These are phyloP conservation scores for Halocaridina rubra DNA, from an alignment of 2,888 invertebrate genomes.

Conservation along the genomic window DNA sequence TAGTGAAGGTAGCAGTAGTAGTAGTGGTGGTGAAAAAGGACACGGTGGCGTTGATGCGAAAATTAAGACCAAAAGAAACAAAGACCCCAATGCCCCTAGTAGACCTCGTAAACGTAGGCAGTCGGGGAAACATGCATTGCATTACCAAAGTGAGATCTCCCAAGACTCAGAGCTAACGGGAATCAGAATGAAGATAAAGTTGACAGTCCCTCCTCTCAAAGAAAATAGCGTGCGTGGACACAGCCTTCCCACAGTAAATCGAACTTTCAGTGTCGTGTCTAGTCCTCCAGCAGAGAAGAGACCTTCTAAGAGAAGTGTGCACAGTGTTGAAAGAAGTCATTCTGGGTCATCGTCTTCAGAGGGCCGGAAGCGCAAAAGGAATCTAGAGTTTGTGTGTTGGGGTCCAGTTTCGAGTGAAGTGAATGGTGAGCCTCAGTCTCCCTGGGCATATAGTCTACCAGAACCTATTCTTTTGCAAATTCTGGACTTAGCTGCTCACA, in stretches of 20 bases:
- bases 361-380: conserved; percentile 29
- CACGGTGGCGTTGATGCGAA: conserved; percentile 8
- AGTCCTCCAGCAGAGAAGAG: conserved; percentile 48
- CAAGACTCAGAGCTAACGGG: conserved; percentile 58
- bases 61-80: conserved; percentile 36
- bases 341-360: conserved; percentile 26
- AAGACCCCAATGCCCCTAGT: conserved; percentile 42
- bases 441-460: conserved; percentile 50
- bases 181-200: conserved; percentile 62
- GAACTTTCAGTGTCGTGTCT: conserved; percentile 41
- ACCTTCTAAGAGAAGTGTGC: conserved; percentile 41
- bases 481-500: conserved; percentile 18
- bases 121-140: conserved; percentile 26
- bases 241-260: conserved; percentile 27
- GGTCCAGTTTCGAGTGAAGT: conserved; percentile 54
- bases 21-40: neutral
- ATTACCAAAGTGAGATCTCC: conserved; percentile 63
- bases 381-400: conserved; percentile 48
- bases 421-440: conserved; percentile 58
- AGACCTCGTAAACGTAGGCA: conserved; percentile 52
- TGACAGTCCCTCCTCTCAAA: conserved; percentile 40
- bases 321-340: conserved; percentile 30
- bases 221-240: conserved; percentile 6
- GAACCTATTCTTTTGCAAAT: conserved; percentile 21
- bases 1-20: conserved; percentile 23